Percentiles rank a stretch among this genome's conserved stretches.
Evolutionary conservation across 1,140 invertebrate species (phyloP).

Genomic region (Patella vulgata): DNA sequence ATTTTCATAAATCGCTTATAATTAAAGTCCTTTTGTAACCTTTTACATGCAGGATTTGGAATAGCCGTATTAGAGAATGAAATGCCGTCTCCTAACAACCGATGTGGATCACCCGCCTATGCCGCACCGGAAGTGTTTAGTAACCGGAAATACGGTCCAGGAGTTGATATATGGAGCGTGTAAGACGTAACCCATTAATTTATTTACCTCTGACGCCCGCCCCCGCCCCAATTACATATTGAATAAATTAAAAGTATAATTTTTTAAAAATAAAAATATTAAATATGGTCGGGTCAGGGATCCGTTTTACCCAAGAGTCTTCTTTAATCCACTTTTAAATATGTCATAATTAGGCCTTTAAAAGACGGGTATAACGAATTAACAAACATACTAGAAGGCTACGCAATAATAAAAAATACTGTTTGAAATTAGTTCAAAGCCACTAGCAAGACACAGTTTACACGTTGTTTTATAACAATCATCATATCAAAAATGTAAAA

Average conservation of each 20-base stretch:
- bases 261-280: not conserved
- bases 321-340: too few relatives aligned
- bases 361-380: too few relatives aligned
- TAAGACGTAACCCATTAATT: constrained; percentile 36
- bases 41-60: not conserved
- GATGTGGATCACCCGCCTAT: constrained; percentile 64
- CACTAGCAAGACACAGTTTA: too few relatives aligned
- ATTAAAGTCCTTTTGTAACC: too few relatives aligned
- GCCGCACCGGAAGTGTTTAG: constrained; percentile 63
- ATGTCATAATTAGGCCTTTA: too few relatives aligned
- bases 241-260: not conserved
- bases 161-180: constrained; percentile 66
- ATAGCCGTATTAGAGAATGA: constrained; percentile 37
- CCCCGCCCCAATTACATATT: not conserved
- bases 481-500: too few relatives aligned
- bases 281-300: not conserved
- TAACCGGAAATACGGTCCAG: constrained; percentile 57
- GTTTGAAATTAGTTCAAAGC: too few relatives aligned
- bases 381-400: too few relatives aligned
- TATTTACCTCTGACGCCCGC: not conserved
- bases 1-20: too few relatives aligned
- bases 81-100: constrained; percentile 44
- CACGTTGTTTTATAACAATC: too few relatives aligned
- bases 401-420: too few relatives aligned
- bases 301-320: not conserved